phyloP scores from a whole-genome alignment of 2,888 invertebrate genomes.

The Sesamia inferens region DNA sequence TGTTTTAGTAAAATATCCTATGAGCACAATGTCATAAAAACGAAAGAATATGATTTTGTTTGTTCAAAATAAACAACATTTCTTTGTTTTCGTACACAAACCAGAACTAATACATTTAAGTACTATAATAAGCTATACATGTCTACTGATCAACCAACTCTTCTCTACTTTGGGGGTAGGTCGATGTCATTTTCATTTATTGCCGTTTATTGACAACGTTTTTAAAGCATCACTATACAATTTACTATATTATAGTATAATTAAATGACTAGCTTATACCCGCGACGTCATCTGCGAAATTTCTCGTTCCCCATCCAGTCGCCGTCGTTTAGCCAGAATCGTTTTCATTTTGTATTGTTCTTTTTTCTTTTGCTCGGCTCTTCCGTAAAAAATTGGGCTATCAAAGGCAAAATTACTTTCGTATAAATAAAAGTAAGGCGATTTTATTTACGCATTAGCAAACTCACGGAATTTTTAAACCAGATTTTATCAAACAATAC shows the following conservation, averaged over 20 bases:
- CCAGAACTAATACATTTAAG: background rate
- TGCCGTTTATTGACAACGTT: background rate
- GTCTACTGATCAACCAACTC: slow-evolving; percentile 5
- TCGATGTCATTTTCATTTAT: slow-evolving; percentile 24
- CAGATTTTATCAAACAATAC: slow-evolving; percentile 6
- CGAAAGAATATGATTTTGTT: no score
- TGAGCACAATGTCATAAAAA: no score
- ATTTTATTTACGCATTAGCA: background rate
- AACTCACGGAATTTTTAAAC: background rate
- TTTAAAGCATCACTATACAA: slow-evolving; percentile 1
- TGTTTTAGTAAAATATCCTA: no score
- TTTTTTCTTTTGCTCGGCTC: no score
- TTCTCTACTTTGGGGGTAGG: background rate
- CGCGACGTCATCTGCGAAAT: no score
- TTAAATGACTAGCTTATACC: no score
- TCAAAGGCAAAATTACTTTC: no score
- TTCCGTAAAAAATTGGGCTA: no score
- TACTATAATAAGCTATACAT: slow-evolving; percentile 7
- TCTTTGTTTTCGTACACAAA: background rate
- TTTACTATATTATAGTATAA: background rate
- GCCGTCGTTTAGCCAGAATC: no score
- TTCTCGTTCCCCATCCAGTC: no score
- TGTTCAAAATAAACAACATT: no score
- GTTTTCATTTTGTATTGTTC: no score
- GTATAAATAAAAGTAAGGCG: background rate